These are phyloP conservation scores for Drosophila sordidapex DNA, from an alignment of 2,888 invertebrate species.

Conservation along the genomic window DNA sequence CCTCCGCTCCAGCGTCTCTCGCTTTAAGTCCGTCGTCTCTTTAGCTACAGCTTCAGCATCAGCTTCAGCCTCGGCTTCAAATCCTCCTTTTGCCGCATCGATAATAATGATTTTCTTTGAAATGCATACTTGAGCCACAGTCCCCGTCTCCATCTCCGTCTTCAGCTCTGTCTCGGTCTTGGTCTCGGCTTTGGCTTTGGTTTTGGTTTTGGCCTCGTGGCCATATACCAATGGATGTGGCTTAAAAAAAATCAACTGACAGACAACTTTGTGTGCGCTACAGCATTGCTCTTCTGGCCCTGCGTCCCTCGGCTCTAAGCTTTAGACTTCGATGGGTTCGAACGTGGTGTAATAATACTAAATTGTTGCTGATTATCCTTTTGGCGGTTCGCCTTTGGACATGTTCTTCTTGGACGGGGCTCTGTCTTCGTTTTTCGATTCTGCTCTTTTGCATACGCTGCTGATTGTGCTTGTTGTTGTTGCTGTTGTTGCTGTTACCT, in stretches of 20 bases:
- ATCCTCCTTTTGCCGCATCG: conserved; percentile 65
- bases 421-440: conserved; percentile 32
- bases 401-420: conserved; percentile 60
- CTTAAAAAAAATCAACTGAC: conserved; percentile 62
- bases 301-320: background rate
- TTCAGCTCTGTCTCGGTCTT: conserved; percentile 16
- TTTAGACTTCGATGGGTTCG: conserved; percentile 73
- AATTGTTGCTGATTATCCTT: conserved; percentile 85
- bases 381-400: conserved; percentile 82
- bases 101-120: conserved; percentile 82
- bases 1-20: conserved; percentile 1
- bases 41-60: conserved; percentile 20
- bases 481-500: conserved; percentile 39
- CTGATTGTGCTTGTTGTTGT: conserved; percentile 17
- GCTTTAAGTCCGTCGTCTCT: conserved; percentile 33
- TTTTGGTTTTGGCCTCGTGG: conserved; percentile 28
- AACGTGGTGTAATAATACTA: conserved; percentile 84
- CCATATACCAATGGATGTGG: conserved; percentile 15
- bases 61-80: conserved; percentile 26
- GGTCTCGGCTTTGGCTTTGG: conserved; percentile 17
- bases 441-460: conserved; percentile 70
- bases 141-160: conserved; percentile 12
- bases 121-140: conserved; percentile 70
- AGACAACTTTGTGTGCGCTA: conserved; percentile 76
- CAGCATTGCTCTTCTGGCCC: conserved; percentile 8